Conservation (phyloP, 2,888 invertebrate species). For the Keiferia lycopersicella region DNA sequence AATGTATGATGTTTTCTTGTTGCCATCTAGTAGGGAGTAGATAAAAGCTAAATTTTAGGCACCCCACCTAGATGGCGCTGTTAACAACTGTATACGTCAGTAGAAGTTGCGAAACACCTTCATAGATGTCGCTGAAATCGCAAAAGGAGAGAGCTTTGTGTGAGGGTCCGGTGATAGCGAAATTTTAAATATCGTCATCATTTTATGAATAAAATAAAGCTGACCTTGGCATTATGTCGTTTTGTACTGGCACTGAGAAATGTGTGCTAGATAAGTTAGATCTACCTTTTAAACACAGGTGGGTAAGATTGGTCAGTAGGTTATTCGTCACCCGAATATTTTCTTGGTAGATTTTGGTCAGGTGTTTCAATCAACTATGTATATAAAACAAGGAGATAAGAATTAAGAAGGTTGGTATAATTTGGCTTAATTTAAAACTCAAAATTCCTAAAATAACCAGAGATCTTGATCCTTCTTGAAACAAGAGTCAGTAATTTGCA, state of each 20-base stretch:
- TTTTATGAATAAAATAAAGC: no score
- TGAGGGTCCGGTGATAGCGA: no score
- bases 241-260: no score
- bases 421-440: neutral
- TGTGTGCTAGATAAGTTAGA: no score
- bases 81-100: neutral
- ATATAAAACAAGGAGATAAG: no score
- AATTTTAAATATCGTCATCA: no score
- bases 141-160: neutral
- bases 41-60: neutral
- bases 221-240: no score
- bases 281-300: neutral
- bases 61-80: conserved; percentile 6
- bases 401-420: no score
- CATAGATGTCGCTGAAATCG: neutral
- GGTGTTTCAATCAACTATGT: no score
- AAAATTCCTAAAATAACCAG: neutral
- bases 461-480: conserved; percentile 11
- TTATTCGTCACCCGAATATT: no score
- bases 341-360: no score
- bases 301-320: neutral
- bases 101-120: neutral
- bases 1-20: neutral
- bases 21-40: conserved; percentile 9
- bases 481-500: conserved; percentile 34